Conservation (phyloP, 2,888 invertebrate genomes). For the Phaedon cochleariae region DNA sequence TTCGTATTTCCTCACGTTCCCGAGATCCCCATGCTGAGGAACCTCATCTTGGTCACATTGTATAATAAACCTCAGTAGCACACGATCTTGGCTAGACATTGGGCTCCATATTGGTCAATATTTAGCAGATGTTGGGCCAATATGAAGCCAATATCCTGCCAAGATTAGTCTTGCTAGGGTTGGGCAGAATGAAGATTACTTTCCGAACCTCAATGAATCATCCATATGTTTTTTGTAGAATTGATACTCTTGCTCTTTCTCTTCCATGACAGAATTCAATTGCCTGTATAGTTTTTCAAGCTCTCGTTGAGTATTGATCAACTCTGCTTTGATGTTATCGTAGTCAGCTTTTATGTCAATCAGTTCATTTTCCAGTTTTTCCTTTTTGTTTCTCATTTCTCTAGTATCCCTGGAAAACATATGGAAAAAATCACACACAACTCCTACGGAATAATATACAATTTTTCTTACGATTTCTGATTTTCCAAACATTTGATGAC, state of each 20-base stretch:
- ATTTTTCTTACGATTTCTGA: slow-evolving; percentile 25
- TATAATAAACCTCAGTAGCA: no score
- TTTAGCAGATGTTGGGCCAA: no score
- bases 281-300: slow-evolving; percentile 31
- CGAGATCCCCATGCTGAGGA: no score
- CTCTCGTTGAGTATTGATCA: slow-evolving; percentile 17
- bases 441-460: no score
- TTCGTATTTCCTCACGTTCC: no score
- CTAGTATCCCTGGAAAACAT: slow-evolving; percentile 33
- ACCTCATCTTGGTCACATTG: no score
- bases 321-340: slow-evolving; percentile 18
- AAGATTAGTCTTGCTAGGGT: no score
- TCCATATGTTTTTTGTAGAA: slow-evolving; percentile 39
- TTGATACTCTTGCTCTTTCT: slow-evolving; percentile 38
- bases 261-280: slow-evolving; percentile 31
- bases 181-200: no score
- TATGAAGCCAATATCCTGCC: no score
- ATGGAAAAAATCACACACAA: no score
- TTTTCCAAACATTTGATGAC: slow-evolving; percentile 29
- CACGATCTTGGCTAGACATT: no score
- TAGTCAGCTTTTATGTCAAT: slow-evolving; percentile 19
- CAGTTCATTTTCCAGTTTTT: slow-evolving; percentile 35
- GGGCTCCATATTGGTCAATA: no score
- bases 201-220: slow-evolving; percentile 33
- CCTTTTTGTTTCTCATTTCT: slow-evolving; percentile 25